Base-by-base conservation (phyloP, 2,113 vertebrate species). In the Neolamprologus variostigma region DNA sequence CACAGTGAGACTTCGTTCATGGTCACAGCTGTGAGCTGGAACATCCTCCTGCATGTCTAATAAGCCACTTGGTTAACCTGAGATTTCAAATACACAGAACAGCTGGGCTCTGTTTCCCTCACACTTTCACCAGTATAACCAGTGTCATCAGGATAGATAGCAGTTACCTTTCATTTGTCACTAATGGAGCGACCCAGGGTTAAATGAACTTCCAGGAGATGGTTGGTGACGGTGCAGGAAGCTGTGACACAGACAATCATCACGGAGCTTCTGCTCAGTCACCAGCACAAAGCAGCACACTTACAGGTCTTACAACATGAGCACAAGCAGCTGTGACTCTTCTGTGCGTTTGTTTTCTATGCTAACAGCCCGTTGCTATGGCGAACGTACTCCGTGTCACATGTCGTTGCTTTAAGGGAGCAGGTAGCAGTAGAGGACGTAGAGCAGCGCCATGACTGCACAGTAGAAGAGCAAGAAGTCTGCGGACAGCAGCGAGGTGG, bases 401-500 rank as follows among this genome's bases (percentile, higher is more conserved):
- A 12, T 8, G 80, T 4, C 4, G 57, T 17, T 51, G 68, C 86
- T 90, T 89, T 96, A 97, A 86, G 76, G 83, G 13, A 95, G 89
- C 87, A 97, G 87, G 89, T 87, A 92, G 92, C 89, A 90, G 95
- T 96, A 97, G 78, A 96, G 84, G 85, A 95, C 80, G 96, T 95
- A 98, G 91, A 98, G 95, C 92, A 98, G 96, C 86, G 93, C 92
- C 97, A 98, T 98, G 95, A 94, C 88, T 40, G 83, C 93, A 68
- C 95, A 94, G 95, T 98, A 98, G 97, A 98, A 98, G 94, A 97
- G 79, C 93, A 97, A 91, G 96, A 98, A 98, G 96, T 97, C 97
- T 23, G 93, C 94, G 79, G 97, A 96, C 92, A 97, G 95, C 94
- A 54, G 95, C 82, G 90, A 96, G 91, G 93, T 94, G 81, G 76